Percentiles rank a stretch among this genome's conserved stretches.
phyloP scores from a whole-genome alignment of 2,797 vertebrate species.

The Vireo griseus region DNA sequence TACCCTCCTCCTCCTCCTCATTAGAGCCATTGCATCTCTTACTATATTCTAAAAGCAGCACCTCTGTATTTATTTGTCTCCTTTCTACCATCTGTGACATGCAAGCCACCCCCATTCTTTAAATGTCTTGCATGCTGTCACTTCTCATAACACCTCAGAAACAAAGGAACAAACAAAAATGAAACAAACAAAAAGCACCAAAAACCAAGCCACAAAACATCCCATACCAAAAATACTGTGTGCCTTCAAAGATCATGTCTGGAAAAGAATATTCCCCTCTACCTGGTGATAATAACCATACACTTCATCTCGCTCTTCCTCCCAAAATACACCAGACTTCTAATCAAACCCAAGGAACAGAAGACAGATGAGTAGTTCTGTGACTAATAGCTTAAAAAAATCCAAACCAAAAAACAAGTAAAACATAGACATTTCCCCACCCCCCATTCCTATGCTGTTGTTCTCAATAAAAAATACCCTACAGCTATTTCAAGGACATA shows the following conservation, averaged over 20 bases:
- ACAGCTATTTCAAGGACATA: constrained; percentile 6
- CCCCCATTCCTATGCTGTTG: neutral
- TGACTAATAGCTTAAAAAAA: neutral
- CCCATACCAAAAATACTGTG: neutral
- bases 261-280: neutral
- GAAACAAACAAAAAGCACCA: neutral
- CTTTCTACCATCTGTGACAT: neutral
- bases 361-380: neutral
- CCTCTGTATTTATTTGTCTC: neutral
- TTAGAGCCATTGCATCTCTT: neutral
- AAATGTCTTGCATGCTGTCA: neutral
- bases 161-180: neutral
- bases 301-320: neutral
- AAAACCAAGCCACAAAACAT: neutral
- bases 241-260: constrained; percentile 16
- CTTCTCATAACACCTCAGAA: neutral
- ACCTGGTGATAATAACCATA: constrained; percentile 1
- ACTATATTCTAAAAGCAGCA: neutral
- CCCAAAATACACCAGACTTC: neutral
- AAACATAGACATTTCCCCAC: neutral
- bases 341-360: constrained; percentile 23
- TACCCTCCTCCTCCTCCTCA: neutral
- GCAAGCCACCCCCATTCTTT: neutral
- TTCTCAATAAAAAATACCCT: constrained; percentile 10
- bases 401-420: neutral